These are phyloP conservation scores for Diplosoma virens DNA, from an alignment of 23 tunicate species.

Conservation along the genomic window DNA sequence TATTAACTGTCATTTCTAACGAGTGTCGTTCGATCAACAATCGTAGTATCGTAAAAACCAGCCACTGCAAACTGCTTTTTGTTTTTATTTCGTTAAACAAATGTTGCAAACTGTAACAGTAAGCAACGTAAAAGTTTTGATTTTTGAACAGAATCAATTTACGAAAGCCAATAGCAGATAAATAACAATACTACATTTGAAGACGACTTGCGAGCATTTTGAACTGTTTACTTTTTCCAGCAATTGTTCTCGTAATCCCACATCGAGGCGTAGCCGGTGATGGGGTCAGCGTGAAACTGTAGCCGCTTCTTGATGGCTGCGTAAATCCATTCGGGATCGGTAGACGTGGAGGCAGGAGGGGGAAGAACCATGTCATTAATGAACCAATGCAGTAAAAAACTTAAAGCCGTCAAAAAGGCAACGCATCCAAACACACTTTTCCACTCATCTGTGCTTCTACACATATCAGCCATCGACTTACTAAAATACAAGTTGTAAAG, in stretches of 20 bases:
- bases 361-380: conserved; percentile 43
- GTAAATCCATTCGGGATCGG: conserved; percentile 57
- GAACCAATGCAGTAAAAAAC: conserved; percentile 20
- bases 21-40: too few species aligned
- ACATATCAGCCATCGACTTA: conserved; percentile 86
- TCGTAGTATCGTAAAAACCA: too few species aligned
- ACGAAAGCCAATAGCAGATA: too few species aligned
- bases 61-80: too few species aligned
- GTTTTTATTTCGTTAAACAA: too few species aligned
- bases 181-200: too few species aligned
- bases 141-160: too few species aligned
- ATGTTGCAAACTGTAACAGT: too few species aligned
- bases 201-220: too few species aligned
- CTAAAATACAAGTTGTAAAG: conserved; percentile 81
- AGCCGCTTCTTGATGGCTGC: conserved; percentile 55
- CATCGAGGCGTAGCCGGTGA: conserved; percentile 79
- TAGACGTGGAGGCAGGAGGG: conserved; percentile 22
- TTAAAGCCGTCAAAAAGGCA: conserved; percentile 15
- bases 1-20: too few species aligned
- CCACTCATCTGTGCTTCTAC: conserved; percentile 57
- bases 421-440: conserved; percentile 48
- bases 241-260: conserved; percentile 96
- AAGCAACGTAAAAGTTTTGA: too few species aligned
- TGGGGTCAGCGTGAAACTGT: conserved; percentile 40
- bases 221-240: conserved; percentile 88